Evolutionary conservation across 2,888 invertebrate genomes (phyloP), one percentile per base, ranked within the genome.

Genomic region (Parasteatoda lunata): DNA sequence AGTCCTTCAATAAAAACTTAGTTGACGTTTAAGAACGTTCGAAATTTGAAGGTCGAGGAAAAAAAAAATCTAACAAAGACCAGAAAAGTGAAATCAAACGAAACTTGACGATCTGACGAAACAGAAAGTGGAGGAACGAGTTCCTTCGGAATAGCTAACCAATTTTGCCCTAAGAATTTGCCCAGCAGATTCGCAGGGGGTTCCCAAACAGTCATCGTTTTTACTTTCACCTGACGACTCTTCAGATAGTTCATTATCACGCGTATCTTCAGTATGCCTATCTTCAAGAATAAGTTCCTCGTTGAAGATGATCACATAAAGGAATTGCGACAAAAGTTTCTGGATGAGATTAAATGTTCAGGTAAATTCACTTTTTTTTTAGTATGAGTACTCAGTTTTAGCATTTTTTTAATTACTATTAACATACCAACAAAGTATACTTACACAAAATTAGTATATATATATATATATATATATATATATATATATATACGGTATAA

Each of bases 201-300:
- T 54, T 2, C 13, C 54, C 8, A 8, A 11, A 8, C 13, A 8
- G 54, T 54, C 8, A 54, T 13, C 54, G 13, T 3, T 54, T 13
- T 54, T 3, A 54, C 9, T 13, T 54, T 54, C 54, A 13, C 13
- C 13, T 54, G 54, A 13, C 8, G 13, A 54, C 5, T 13, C 9
- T 13, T 8, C 54, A 3, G 54, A 54, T 3, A 8, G 54, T 54
- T 54, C 54, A 3, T 65, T 15, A 3, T 76, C 48, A 11, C n/a
- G 64, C 65, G 11, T 47, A n/a, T n/a, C 64, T 6, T 54, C 51
- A 71, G 6, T 6, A 84, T 84, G 84, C 84, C 84, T 15, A 65
- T 84, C 13, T 84, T 84, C 49, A 84, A 84, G 66, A 72, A 77
- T 30, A 84, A 84, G 11, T 84, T 70, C 66, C 9, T 48, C 3